A percentile compares a stretch with the other conserved stretches of the same genome.
These are phyloP conservation scores for Junonia oenone DNA, from an alignment of 2,888 invertebrate species.

Conservation along the genomic window DNA sequence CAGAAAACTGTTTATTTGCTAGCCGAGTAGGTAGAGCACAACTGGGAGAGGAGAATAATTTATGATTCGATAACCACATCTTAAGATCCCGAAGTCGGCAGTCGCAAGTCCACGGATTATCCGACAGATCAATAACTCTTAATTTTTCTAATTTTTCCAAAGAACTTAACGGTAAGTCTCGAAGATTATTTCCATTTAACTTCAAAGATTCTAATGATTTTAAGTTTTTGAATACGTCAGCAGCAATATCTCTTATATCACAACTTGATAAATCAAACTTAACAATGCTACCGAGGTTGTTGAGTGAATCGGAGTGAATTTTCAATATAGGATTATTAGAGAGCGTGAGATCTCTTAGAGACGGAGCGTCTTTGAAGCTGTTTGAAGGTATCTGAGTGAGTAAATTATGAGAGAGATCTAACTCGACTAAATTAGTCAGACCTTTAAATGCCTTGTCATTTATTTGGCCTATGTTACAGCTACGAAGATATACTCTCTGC, in stretches of 20 bases:
- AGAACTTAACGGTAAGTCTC: constrained; percentile 85
- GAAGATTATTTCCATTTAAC: constrained; percentile 88
- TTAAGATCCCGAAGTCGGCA: constrained; percentile 90
- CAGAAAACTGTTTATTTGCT: constrained; percentile 85
- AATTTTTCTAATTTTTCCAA: constrained; percentile 86
- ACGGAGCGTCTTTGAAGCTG: constrained; percentile 89
- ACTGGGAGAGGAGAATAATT: constrained; percentile 87
- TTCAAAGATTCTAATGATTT: constrained; percentile 88
- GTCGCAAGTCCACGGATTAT: constrained; percentile 94
- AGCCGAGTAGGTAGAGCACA: constrained; percentile 87
- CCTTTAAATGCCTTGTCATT: constrained; percentile 91
- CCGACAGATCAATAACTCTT: constrained; percentile 90
- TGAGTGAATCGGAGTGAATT: constrained; percentile 87
- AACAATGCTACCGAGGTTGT: constrained; percentile 86
- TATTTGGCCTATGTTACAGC: constrained; percentile 91
- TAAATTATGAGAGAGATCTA: constrained; percentile 92
- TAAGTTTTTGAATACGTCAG: constrained; percentile 85
- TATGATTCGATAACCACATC: constrained; percentile 88
- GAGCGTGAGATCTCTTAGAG: constrained; percentile 88
- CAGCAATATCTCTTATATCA: constrained; percentile 87
- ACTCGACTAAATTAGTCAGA: constrained; percentile 92
- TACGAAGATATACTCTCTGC: constrained; percentile 90
- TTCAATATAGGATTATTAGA: constrained; percentile 90
- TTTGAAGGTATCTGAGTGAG: constrained; percentile 88
- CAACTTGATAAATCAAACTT: constrained; percentile 92